Evolutionary conservation across 92 coral and sea anemone species (phyloP).

Genomic region (Porites rus): DNA sequence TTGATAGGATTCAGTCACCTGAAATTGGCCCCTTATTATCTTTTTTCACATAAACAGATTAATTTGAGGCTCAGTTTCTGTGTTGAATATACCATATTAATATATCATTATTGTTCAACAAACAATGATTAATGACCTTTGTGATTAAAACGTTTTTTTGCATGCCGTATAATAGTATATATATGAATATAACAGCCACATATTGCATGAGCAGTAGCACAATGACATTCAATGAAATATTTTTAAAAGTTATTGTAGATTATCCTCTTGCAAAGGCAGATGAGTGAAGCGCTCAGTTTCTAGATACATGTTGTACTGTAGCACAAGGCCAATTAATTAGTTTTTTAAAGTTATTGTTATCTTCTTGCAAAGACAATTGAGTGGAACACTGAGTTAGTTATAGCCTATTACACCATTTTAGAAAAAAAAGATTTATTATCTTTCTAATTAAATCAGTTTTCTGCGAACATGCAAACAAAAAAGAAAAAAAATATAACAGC

Average conservation of each 20-base stretch:
- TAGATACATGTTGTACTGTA: no score
- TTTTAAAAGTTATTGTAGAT: constrained; percentile 23
- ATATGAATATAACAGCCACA: constrained; percentile 27
- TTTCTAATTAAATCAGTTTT: constrained; percentile 32
- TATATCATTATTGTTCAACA: constrained; percentile 30
- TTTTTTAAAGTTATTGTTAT: constrained; percentile 7
- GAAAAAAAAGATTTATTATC: constrained; percentile 19
- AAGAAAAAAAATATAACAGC: constrained; percentile 19
- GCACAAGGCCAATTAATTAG: not conserved
- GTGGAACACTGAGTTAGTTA: constrained; percentile 23
- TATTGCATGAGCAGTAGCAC: constrained; percentile 31
- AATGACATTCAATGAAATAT: constrained; percentile 29
- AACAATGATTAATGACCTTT: constrained; percentile 33
- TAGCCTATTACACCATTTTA: constrained; percentile 26
- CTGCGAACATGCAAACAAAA: constrained; percentile 32
- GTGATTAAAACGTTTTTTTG: constrained; percentile 15
- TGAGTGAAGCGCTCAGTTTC: not conserved
- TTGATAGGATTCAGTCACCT: constrained; percentile 30
- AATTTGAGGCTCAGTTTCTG: constrained; percentile 24
- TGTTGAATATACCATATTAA: constrained; percentile 24
- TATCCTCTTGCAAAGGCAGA: constrained; percentile 32
- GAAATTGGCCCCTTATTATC: constrained; percentile 33
- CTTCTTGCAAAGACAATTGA: constrained; percentile 6
- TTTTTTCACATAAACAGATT: constrained; percentile 37
- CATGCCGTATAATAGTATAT: not conserved